Percentiles rank a stretch among this genome's conserved stretches.
phyloP scores from a whole-genome alignment of 2,113 vertebrate genomes.

The Colistium nudipinnis region DNA sequence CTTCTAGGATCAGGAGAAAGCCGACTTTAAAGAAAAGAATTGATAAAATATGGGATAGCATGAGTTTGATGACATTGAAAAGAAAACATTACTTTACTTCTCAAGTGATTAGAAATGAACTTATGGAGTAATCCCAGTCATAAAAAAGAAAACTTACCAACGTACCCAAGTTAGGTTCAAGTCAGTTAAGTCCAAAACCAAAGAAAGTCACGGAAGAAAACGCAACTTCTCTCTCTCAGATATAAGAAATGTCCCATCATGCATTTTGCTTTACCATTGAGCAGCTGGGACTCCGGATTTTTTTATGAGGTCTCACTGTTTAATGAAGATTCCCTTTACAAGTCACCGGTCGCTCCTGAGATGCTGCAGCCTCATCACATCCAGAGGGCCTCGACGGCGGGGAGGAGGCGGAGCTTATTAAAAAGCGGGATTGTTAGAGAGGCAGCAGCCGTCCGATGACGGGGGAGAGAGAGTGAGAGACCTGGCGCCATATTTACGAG shows the following conservation, averaged over 20 bases:
- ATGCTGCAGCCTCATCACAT: too few relatives aligned
- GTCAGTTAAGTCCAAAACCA: too few relatives aligned
- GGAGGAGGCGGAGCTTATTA: conserved; percentile 57
- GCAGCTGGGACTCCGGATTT: too few relatives aligned
- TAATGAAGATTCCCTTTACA: conserved; percentile 31
- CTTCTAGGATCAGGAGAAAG: conserved; percentile 12
- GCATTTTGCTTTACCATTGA: too few relatives aligned
- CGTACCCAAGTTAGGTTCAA: too few relatives aligned
- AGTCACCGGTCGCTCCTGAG: background rate
- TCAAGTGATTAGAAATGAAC: background rate
- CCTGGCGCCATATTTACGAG: conserved; percentile 53
- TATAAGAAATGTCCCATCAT: too few relatives aligned
- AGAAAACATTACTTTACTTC: background rate
- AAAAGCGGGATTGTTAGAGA: conserved; percentile 60
- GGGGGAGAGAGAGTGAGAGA: conserved; percentile 47
- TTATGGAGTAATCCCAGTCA: too few relatives aligned
- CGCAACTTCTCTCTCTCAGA: too few relatives aligned
- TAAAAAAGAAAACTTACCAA: too few relatives aligned
- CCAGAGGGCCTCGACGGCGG: too few relatives aligned
- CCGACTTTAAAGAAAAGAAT: conserved; percentile 33
- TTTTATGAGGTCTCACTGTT: too few relatives aligned
- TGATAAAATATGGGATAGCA: conserved; percentile 36
- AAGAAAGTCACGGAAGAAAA: too few relatives aligned
- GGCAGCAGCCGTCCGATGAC: conserved; percentile 50
- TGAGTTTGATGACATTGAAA: conserved; percentile 10